Evolutionary conservation across 2,113 vertebrate species (phyloP), one percentile per base, ranked within the genome.

Genomic region (Ursus arctos): DNA sequence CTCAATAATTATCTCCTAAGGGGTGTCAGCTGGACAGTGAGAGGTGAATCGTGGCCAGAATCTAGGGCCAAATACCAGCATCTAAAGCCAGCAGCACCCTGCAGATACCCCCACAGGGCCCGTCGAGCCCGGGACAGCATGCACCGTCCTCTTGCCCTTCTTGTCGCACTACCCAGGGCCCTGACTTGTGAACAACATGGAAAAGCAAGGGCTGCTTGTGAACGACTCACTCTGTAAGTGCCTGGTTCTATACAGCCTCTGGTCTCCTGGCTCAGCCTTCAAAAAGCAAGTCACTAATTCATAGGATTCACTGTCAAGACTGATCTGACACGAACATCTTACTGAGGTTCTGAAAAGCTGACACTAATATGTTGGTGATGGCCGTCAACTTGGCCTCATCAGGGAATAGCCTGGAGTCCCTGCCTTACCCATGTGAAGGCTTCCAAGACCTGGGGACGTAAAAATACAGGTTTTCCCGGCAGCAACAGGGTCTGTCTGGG

Each of bases 261-360:
- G 36, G 92, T 65, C 28, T 90, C 65, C 79, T 0, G 0, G 76
- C 24, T 94, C 84, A 67, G 69, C 61, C 95, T 84, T 92, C 89
- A 71, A 13, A 85, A 55, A 79, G 59, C 77, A 72, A 95, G 71
- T 67, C 31, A 14, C 53, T 51, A 16, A 79, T 79, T 65, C n/a
- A 0, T n/a, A 31, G 36, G 77, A 65, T 36, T 88, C 90, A 59
- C 53, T 74, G 43, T 93, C 33, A 6, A 95, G 61, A 61, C 57
- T 8, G 40, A 95, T 85, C 61, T 86, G 85, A 81, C 10, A 12
- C 5, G n/a, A 94, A 57, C 11, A 19, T 72, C 88, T 81, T 61
- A 47, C 18, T 57, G 71, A 24, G 84, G 71, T 84, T 93, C 47
- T 91, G 85, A 93, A 65, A 84, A 94, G 65, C n/a, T 49, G 51